A percentile compares a stretch with the other conserved stretches of the same genome.
These are phyloP conservation scores for Palythoa heliodiscus DNA, from an alignment of 92 coral and sea anemone genomes.

Conservation along the genomic window DNA sequence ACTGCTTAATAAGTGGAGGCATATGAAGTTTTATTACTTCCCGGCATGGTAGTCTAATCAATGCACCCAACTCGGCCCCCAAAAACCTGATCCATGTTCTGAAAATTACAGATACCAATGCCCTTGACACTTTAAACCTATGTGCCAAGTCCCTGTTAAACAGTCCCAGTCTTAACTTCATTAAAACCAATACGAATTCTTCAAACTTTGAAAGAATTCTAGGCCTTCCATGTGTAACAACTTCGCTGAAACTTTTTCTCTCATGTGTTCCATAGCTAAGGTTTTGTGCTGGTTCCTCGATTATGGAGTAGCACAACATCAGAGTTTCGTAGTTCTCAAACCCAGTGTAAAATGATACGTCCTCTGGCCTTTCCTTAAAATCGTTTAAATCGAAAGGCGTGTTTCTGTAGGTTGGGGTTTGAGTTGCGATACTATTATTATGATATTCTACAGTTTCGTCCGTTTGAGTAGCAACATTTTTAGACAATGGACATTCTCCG, in stretches of 20 bases:
- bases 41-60: constrained; percentile 28
- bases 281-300: constrained; percentile 8
- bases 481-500: constrained; percentile 7
- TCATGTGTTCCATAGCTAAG: constrained; percentile 29
- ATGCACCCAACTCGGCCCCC: constrained; percentile 36
- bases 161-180: constrained; percentile 47
- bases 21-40: constrained; percentile 8
- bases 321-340: constrained; percentile 27
- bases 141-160: constrained; percentile 41
- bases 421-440: constrained; percentile 5
- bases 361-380: constrained; percentile 26
- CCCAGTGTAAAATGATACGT: constrained; percentile 29
- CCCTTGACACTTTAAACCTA: constrained; percentile 30
- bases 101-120: constrained; percentile 23
- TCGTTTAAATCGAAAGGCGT: constrained; percentile 19
- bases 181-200: constrained; percentile 2
- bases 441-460: constrained; percentile 25
- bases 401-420: constrained; percentile 10
- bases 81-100: constrained; percentile 41
- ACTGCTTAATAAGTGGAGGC: constrained; percentile 16
- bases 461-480: constrained; percentile 29
- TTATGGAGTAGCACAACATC: constrained; percentile 5
- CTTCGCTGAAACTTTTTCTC: constrained; percentile 9
- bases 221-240: neutral
- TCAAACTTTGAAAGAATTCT: constrained; percentile 18